Conservation (phyloP, 2,113 vertebrate species). For the Oncorhynchus kisutch region DNA sequence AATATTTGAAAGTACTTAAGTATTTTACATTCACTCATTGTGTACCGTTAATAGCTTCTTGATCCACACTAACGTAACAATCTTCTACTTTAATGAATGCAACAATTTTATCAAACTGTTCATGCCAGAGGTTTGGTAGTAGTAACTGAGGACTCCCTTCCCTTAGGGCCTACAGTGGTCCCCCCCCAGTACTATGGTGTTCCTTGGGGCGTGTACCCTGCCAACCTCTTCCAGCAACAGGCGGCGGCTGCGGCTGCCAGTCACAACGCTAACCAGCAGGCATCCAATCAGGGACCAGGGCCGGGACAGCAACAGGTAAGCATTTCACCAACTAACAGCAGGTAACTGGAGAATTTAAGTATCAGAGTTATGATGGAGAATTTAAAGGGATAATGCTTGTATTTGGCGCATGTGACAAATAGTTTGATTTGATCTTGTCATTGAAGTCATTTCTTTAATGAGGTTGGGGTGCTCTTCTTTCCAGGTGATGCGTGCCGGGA, state of each 20-base stretch:
- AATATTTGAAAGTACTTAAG: no score
- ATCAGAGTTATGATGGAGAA: background rate
- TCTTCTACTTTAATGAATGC: background rate
- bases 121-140: no score
- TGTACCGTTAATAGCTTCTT: background rate
- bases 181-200: conserved; percentile 97
- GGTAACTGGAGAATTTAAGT: background rate
- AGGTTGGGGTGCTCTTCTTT: conserved; percentile 23
- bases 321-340: background rate
- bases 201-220: conserved; percentile 97
- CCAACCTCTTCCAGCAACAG: conserved; percentile 97
- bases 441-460: background rate
- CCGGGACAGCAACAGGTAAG: conserved; percentile 88
- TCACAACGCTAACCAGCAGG: conserved; percentile 85
- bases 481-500: conserved; percentile 91
- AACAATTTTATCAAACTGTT: background rate
- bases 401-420: no score
- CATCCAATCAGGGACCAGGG: conserved; percentile 87
- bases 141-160: conserved; percentile 11
- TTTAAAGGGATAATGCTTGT: background rate
- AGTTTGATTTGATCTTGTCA: no score
- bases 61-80: background rate
- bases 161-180: conserved; percentile 91
- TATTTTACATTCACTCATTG: background rate
- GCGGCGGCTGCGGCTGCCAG: conserved; percentile 81